Evolutionary conservation across 2,888 invertebrate species (phyloP).

Genomic region (Seladonia tumulorum): DNA sequence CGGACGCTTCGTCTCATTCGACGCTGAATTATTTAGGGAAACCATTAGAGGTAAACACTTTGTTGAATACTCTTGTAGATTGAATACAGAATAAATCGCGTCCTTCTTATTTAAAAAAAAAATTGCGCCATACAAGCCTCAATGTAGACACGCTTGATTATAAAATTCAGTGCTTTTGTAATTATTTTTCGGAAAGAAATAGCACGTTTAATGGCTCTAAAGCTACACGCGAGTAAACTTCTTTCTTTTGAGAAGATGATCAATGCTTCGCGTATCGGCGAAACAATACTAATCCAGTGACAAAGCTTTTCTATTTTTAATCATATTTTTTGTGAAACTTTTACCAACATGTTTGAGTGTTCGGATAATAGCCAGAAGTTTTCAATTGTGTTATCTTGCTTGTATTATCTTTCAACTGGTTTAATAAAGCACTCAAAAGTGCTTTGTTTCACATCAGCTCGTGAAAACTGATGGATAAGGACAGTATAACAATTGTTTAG

Average conservation of each 20-base stretch:
- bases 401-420: not conserved
- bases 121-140: no score
- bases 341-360: not conserved
- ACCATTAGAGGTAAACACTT: slow-evolving; percentile 90
- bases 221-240: no score
- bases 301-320: not conserved
- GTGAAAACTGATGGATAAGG: not conserved
- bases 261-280: no score
- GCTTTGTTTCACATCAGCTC: not conserved
- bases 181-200: no score
- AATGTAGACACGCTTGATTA: no score
- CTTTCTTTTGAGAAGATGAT: no score
- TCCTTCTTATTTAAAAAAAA: no score
- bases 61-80: not conserved
- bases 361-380: not conserved
- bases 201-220: no score
- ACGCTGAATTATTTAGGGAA: slow-evolving; percentile 90
- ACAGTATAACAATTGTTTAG: slow-evolving; percentile 84
- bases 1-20: slow-evolving; percentile 69
- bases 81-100: not conserved
- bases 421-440: not conserved
- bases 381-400: not conserved
- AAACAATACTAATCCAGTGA: no score
- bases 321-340: not conserved
- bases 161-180: no score